A percentile compares a stretch with the other conserved stretches of the same genome.
These are phyloP conservation scores for Phyllostomus hastatus DNA, from an alignment of 2,113 vertebrate genomes.

Conservation along the genomic window DNA sequence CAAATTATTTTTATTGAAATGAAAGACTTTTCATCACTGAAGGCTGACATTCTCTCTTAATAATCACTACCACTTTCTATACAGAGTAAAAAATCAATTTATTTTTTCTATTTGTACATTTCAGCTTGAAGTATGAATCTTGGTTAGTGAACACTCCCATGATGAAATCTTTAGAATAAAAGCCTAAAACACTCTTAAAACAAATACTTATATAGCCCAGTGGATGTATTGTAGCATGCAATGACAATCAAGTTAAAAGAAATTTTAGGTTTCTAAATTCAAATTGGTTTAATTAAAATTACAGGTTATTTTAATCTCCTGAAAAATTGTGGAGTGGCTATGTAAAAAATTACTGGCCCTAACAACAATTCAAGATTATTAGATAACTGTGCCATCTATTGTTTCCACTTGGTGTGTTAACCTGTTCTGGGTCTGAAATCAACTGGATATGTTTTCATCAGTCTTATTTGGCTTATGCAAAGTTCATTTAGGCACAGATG, in stretches of 20 bases:
- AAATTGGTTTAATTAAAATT: background rate
- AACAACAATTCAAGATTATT: background rate
- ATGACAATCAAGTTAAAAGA: background rate
- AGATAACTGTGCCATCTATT: background rate
- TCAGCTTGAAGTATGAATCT: background rate
- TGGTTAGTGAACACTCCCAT: background rate
- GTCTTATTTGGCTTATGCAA: background rate
- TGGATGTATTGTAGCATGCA: background rate
- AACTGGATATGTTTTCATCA: slow-evolving; percentile 5
- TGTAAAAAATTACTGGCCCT: background rate
- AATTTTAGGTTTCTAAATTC: background rate
- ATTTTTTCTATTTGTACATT: background rate
- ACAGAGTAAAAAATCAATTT: background rate
- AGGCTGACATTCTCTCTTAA: background rate
- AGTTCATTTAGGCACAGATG: slow-evolving; percentile 33
- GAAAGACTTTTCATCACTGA: background rate
- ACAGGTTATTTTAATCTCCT: background rate
- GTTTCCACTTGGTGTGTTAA: background rate
- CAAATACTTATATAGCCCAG: background rate
- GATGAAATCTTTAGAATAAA: background rate
- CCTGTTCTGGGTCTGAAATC: background rate
- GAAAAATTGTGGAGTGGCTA: background rate
- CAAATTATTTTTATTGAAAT: background rate
- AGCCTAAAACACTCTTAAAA: background rate
- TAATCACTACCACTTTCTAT: background rate